Base-by-base conservation (phyloP, 2,888 invertebrate genomes). In the Eupithecia inturbata region DNA sequence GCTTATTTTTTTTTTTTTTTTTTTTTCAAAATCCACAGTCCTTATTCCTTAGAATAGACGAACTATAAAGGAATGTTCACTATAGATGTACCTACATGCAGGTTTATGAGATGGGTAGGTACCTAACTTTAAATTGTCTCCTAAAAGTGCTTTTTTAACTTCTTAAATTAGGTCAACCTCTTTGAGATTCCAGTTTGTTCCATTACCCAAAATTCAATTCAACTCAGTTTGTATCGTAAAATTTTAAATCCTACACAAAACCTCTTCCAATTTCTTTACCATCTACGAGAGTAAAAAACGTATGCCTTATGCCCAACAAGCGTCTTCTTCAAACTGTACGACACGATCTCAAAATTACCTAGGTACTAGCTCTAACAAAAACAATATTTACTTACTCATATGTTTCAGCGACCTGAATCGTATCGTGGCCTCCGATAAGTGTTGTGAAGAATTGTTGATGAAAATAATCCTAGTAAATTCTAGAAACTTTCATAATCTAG, bases 191-290 rank as follows among this genome's bases (percentile, higher is more conserved):
- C 26, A 73, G 63, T 73, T 73, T 49, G 73, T 66, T 57, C 66
- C 57, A 70, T 68, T 66, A 41, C 60, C 63, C 71, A 39, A 67
- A 70, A 78, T 76, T 79, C 76, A 80, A 79, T 79, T 77, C 80
- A 76, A 66, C 71, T 80, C 72, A 68, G 71, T 74, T 78, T 79
- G 68, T 76, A 77, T 79, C 77, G 79, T 80, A 75, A 80, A 78
- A 80, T 74, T 79, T 80, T 77, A 79, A 79, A 76, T 72, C 79
- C 78, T 53, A 68, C 69, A 75, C 76, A 73, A 75, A 79, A 74
- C 76, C 79, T 78, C 79, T 77, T 81, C 79, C 77, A 77, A 81
- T 82, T 81, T 80, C 75, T 79, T 80, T 77, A 77, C 70, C 79
- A 77, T 81, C 79, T 81, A 79, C 79, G 70, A 63, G 74, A 68